Evolutionary conservation across 2,797 vertebrate genomes (phyloP).

Genomic region (Syngnathus rostellatus): DNA sequence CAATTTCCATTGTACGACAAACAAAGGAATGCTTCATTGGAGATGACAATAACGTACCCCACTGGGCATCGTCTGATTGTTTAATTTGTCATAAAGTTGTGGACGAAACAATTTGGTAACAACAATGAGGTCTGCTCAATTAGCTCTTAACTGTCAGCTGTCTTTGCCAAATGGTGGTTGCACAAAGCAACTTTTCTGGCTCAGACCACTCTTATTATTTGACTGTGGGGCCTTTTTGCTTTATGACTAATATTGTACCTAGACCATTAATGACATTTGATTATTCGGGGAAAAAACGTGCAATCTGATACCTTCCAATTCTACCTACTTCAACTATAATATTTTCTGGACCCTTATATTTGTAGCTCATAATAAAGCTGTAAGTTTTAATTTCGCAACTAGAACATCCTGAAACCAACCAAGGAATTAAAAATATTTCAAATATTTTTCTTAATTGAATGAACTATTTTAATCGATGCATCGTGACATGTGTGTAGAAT

Average conservation of each 20-base stretch:
- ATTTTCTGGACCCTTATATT: background rate
- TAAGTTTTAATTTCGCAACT: background rate
- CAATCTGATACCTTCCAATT: too few relatives aligned
- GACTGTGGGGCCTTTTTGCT: too few relatives aligned
- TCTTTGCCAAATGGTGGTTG: background rate
- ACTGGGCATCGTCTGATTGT: background rate
- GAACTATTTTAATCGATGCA: background rate
- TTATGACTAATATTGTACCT: too few relatives aligned
- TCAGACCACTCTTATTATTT: too few relatives aligned
- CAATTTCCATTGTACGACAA: background rate
- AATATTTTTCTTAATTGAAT: background rate
- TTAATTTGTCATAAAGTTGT: background rate
- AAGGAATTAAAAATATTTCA: background rate
- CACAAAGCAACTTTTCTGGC: too few relatives aligned
- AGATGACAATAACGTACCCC: background rate
- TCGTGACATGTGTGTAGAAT: background rate
- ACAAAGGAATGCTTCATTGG: background rate
- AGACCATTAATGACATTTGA: too few relatives aligned
- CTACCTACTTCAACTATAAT: too few relatives aligned
- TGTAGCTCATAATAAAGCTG: background rate
- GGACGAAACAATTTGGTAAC: background rate
- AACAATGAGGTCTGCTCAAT: background rate
- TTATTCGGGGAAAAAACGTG: too few relatives aligned
- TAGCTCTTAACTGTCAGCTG: background rate
- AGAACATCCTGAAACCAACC: background rate